A percentile compares a stretch with the other conserved stretches of the same genome.
Evolutionary conservation across 2,888 invertebrate genomes (phyloP).

Genomic region (Glomeris marginata): DNA sequence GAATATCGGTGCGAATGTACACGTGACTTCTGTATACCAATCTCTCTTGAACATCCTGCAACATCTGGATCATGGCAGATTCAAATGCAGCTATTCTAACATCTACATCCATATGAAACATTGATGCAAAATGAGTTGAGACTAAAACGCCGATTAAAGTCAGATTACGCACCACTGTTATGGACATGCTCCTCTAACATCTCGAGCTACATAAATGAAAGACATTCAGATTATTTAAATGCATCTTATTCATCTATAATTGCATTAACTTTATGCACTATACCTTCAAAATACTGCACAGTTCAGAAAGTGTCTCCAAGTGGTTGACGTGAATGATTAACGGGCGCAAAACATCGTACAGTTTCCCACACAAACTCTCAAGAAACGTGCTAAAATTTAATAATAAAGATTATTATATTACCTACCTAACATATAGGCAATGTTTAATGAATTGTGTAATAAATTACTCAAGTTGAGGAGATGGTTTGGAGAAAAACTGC

Average conservation of each 20-base stretch:
- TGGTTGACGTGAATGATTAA: conserved; percentile 93
- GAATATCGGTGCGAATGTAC: conserved; percentile 81
- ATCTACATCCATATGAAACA: conserved; percentile 29
- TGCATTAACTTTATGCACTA: conserved; percentile 26
- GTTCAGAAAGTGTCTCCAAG: conserved; percentile 89
- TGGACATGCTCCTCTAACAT: conserved; percentile 83
- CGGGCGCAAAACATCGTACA: conserved; percentile 86
- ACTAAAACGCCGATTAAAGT: too few relatives aligned
- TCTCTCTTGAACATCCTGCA: conserved; percentile 91
- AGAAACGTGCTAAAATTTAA: conserved; percentile 43
- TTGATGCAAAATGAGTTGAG: neutral
- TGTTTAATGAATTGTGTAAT: conserved; percentile 2
- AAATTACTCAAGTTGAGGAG: conserved; percentile 45
- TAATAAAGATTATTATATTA: neutral
- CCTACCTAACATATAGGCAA: neutral
- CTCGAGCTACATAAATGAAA: conserved; percentile 33
- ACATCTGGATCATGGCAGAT: conserved; percentile 56
- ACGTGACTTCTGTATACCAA: conserved; percentile 90
- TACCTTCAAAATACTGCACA: conserved; percentile 82
- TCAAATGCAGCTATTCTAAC: conserved; percentile 61
- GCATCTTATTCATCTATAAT: neutral
- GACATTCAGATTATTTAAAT: neutral
- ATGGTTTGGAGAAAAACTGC: conserved; percentile 67
- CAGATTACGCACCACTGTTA: conserved; percentile 48
- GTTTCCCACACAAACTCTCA: conserved; percentile 64